Conservation (phyloP, 2,888 invertebrate species). For the Neoaliturus tenellus region DNA sequence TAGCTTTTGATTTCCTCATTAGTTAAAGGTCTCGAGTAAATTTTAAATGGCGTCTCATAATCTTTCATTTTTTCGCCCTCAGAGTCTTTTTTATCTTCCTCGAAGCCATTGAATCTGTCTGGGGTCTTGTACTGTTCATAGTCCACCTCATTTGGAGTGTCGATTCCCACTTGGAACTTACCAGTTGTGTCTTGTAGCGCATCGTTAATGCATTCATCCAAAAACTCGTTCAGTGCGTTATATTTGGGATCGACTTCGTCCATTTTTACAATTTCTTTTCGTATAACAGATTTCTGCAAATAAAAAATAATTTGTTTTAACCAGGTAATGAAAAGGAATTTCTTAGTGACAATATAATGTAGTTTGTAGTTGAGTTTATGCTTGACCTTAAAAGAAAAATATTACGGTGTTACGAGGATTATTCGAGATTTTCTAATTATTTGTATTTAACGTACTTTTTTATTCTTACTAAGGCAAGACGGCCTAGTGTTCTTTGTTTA, state of each 20-base stretch:
- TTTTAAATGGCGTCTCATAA: neutral
- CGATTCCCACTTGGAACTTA: neutral
- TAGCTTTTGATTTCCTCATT: neutral
- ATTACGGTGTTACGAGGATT: no score
- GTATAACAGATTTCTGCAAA: neutral
- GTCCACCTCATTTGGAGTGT: neutral
- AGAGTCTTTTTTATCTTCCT: neutral
- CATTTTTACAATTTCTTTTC: neutral
- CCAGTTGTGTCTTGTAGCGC: neutral
- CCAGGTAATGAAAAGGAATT: no score
- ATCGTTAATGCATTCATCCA: neutral
- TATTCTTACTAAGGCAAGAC: no score
- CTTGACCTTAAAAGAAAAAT: no score
- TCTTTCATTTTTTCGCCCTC: neutral
- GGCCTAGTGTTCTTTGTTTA: no score
- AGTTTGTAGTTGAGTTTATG: no score
- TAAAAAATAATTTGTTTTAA: neutral
- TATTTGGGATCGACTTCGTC: neutral
- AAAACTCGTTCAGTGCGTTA: neutral
- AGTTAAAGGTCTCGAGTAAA: neutral
- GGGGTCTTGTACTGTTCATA: neutral
- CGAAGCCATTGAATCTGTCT: neutral
- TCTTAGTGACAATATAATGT: no score
- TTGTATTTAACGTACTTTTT: no score
- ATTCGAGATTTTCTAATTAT: no score